Conservation (phyloP, 2,113 vertebrate species). For the Nerophis lumbriciformis region DNA sequence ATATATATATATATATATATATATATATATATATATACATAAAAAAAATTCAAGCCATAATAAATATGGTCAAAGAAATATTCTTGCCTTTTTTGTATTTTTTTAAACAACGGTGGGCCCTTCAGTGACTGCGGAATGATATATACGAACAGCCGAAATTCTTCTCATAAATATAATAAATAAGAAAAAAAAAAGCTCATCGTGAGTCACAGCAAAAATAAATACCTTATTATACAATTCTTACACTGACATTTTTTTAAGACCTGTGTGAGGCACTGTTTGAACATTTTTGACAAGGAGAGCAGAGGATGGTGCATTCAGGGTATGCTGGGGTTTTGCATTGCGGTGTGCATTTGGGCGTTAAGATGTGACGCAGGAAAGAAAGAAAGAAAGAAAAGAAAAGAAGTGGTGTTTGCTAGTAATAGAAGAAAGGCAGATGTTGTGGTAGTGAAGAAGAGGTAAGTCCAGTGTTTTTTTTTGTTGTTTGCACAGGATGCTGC, state of each 20-base stretch:
- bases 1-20: neutral
- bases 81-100: slow-evolving; percentile 14
- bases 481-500: slow-evolving; percentile 45
- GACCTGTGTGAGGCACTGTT: slow-evolving; percentile 58
- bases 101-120: slow-evolving; percentile 69
- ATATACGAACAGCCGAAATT: slow-evolving; percentile 62
- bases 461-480: slow-evolving; percentile 55
- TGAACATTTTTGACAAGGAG: slow-evolving; percentile 15
- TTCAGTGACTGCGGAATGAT: slow-evolving; percentile 77
- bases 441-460: slow-evolving; percentile 44
- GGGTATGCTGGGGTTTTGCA: slow-evolving; percentile 57
- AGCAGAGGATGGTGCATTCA: slow-evolving; percentile 67
- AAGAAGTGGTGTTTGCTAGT: slow-evolving; percentile 10
- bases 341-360: slow-evolving; percentile 79
- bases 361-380: slow-evolving; percentile 21
- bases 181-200: slow-evolving; percentile 61
- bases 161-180: slow-evolving; percentile 95
- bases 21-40: neutral
- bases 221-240: slow-evolving; percentile 63
- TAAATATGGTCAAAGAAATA: slow-evolving; percentile 57
- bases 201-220: slow-evolving; percentile 58
- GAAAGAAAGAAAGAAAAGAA: slow-evolving; percentile 16
- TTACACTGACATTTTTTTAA: slow-evolving; percentile 40
- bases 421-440: slow-evolving; percentile 32
- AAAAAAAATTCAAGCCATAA: slow-evolving; percentile 54